Evolutionary conservation across 1,140 invertebrate genomes (phyloP), one percentile per base, ranked within the genome.

Genomic region (Drosophila nannoptera): DNA sequence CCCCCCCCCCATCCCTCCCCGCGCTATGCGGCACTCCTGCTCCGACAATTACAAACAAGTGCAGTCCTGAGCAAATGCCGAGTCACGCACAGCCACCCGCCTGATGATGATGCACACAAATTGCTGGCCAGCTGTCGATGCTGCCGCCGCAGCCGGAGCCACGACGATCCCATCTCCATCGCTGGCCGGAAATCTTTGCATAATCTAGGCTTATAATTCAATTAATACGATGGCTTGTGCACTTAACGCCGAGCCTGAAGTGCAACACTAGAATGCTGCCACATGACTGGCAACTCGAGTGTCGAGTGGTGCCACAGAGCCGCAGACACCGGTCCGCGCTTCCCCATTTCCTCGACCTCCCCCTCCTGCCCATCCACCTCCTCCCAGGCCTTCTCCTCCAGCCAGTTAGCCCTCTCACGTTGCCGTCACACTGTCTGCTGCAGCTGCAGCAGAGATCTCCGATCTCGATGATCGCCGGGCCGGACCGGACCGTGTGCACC

Each of bases 141-240:
- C 38, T 46, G 43, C 43, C 22, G 59, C 40, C 54, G 69, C n/a
- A 9, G 36, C 36, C 54, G 40, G 70, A 11, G 29, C 4, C 40
- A 7, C n/a, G 40, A 14, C 12, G 33, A 9, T 11, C 29, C 8
- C 33, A 42, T 48, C 49, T 49, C 58, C 16, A 11, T 36, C 35
- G 63, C 55, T 50, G 73, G 84, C 84, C 87, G 86, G 86, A 88
- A 88, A 88, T 87, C 86, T 88, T 77, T 81, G 76, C 87, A 88
- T 88, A 88, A 88, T 88, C 86, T 82, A 80, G 86, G 86, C 86
- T 88, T 88, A 88, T 88, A 88, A 88, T 88, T 88, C 86, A 88
- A 88, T 88, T 88, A 88, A 88, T 86, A 84, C 81, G 73, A 74
- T 73, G 60, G 70, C 73, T 72, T 75, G 40, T 80, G 80, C 80